Conservation (phyloP, 1,140 invertebrate genomes). For the Notospermus geniculatus region DNA sequence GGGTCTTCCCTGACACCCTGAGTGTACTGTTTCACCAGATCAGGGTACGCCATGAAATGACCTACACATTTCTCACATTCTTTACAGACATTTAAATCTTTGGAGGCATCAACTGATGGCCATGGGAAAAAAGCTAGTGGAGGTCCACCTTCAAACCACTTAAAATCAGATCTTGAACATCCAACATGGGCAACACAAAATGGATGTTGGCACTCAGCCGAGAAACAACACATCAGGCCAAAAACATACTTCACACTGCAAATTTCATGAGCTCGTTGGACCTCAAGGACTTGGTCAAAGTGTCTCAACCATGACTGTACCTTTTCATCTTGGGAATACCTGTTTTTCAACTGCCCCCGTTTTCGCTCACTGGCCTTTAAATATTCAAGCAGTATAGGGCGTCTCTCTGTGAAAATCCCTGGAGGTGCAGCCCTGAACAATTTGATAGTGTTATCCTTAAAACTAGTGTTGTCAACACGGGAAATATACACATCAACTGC, state of each 20-base stretch:
- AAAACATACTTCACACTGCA: slow-evolving; percentile 3
- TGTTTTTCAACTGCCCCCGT: background rate
- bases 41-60: background rate
- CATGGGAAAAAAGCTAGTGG: background rate
- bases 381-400: background rate
- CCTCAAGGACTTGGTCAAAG: background rate
- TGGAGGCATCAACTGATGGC: slow-evolving; percentile 4
- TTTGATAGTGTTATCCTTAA: slow-evolving; percentile 6
- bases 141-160: background rate
- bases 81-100: background rate
- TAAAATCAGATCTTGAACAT: background rate
- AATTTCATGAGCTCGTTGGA: background rate
- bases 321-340: background rate
- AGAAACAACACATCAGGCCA: slow-evolving; percentile 5
- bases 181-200: background rate
- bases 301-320: background rate
- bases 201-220: slow-evolving; percentile 2
- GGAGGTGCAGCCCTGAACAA: background rate
- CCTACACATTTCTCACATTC: slow-evolving; percentile 3
- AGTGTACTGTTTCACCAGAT: background rate
- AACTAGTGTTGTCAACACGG: background rate
- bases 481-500: slow-evolving; percentile 6
- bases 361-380: slow-evolving; percentile 4
- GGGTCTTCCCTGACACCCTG: slow-evolving; percentile 1
- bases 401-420: background rate